phyloP scores from a whole-genome alignment of 2,113 vertebrate species.

The Carassius auratus region DNA sequence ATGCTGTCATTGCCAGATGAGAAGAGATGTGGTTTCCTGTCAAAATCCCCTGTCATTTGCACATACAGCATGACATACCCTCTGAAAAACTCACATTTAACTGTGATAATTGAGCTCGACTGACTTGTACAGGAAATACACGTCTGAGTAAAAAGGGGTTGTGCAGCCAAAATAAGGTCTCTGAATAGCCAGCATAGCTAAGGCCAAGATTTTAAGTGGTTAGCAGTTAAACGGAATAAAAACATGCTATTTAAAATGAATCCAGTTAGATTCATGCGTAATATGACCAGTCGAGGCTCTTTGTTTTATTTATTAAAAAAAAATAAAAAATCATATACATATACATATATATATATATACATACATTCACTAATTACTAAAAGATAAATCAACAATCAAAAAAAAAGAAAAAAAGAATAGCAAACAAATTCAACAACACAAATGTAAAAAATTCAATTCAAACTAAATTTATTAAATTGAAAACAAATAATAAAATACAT shows the following conservation, averaged over 20 bases:
- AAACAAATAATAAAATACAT: too few relatives aligned
- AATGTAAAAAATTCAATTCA: too few relatives aligned
- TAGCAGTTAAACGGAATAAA: neutral
- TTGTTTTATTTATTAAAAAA: too few relatives aligned
- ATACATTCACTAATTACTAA: too few relatives aligned
- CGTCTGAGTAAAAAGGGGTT: slow-evolving; percentile 5
- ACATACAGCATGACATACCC: slow-evolving; percentile 21
- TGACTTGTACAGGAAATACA: slow-evolving; percentile 39
- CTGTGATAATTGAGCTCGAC: neutral
- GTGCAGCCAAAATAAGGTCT: slow-evolving; percentile 4
- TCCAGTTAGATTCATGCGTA: neutral
- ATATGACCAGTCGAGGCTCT: too few relatives aligned
- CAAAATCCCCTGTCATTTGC: slow-evolving; percentile 51
- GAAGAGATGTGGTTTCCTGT: slow-evolving; percentile 50
- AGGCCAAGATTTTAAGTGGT: neutral
- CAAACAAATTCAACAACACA: too few relatives aligned
- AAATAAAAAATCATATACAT: too few relatives aligned
- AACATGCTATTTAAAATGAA: neutral
- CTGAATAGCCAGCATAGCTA: neutral
- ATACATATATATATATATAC: too few relatives aligned
- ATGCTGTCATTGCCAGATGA: slow-evolving; percentile 30
- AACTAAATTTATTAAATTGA: too few relatives aligned
- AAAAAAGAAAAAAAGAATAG: too few relatives aligned
- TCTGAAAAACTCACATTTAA: slow-evolving; percentile 42
- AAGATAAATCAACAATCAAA: too few relatives aligned